phyloP scores from a whole-genome alignment of 2,113 vertebrate species.

The Salvelinus fontinalis region DNA sequence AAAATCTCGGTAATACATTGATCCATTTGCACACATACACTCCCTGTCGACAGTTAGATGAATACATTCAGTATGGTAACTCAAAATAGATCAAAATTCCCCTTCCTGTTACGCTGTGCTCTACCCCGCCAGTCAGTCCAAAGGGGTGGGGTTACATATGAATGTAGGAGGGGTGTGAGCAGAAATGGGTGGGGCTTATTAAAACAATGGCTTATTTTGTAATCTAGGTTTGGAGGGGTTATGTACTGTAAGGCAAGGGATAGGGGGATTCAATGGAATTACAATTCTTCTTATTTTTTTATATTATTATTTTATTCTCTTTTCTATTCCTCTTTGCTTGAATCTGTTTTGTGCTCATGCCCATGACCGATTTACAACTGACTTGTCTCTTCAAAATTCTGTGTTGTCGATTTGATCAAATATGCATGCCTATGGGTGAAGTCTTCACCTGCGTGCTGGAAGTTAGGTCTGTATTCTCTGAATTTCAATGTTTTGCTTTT shows the following conservation, averaged over 20 bases:
- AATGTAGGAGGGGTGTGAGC: conserved; percentile 70
- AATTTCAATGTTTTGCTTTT: conserved; percentile 33
- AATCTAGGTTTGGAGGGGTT: conserved; percentile 4
- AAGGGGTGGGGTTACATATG: conserved; percentile 55
- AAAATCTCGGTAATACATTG: conserved; percentile 50
- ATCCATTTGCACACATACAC: conserved; percentile 49
- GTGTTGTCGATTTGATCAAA: conserved; percentile 67
- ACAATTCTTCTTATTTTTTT: conserved; percentile 46
- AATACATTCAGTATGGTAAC: conserved; percentile 31
- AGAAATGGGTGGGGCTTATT: conserved; percentile 48
- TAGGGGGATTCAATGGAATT: background rate
- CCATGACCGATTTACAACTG: conserved; percentile 60
- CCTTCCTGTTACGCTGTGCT: conserved; percentile 53
- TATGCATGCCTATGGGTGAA: conserved; percentile 69
- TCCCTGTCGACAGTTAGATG: conserved; percentile 49
- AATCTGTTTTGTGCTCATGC: conserved; percentile 61
- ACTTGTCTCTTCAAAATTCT: conserved; percentile 68
- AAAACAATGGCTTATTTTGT: conserved; percentile 33
- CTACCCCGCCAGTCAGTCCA: conserved; percentile 54
- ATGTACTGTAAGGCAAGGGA: conserved; percentile 6
- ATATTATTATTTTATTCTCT: conserved; percentile 17
- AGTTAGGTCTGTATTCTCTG: conserved; percentile 63
- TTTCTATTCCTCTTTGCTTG: conserved; percentile 65
- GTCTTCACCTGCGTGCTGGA: conserved; percentile 70
- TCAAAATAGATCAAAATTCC: conserved; percentile 30